phyloP scores from a whole-genome alignment of 2,113 vertebrate species.

The Phoxinus phoxinus region DNA sequence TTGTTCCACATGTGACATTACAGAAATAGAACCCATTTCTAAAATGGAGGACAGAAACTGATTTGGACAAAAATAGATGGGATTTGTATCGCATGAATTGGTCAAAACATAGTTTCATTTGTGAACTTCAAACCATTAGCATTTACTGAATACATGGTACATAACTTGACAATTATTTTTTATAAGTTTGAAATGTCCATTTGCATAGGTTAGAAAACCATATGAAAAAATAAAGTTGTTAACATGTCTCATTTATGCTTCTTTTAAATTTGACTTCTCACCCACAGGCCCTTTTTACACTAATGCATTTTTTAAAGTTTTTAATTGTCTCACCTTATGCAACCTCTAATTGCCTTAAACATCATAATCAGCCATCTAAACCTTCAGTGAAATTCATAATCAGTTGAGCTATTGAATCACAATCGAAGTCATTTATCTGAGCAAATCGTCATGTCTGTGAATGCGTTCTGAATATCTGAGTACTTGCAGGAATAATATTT shows the following conservation, averaged over 20 bases:
- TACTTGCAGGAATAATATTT: background rate
- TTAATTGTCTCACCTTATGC: slow-evolving; percentile 16
- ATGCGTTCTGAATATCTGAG: background rate
- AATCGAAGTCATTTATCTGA: slow-evolving; percentile 29
- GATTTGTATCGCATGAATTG: no score
- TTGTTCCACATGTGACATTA: no score
- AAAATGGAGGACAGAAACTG: no score
- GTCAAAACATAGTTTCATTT: no score
- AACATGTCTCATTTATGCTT: background rate
- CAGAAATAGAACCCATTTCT: no score
- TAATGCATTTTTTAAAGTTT: background rate
- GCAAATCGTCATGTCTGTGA: slow-evolving; percentile 1
- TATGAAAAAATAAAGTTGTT: background rate
- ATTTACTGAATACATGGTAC: no score
- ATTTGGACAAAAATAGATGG: no score
- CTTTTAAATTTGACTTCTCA: background rate
- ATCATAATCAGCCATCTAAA: slow-evolving; percentile 24
- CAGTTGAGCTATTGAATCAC: background rate
- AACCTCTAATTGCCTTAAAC: slow-evolving; percentile 29
- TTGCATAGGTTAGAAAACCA: background rate
- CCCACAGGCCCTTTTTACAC: background rate
- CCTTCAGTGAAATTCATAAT: slow-evolving; percentile 10
- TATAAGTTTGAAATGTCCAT: background rate
- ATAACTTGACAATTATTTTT: background rate
- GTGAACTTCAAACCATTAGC: no score